Percentiles rank a stretch among this genome's conserved stretches.
Evolutionary conservation across 2,113 vertebrate genomes (phyloP).

Genomic region (Actenoides lindsayi): DNA sequence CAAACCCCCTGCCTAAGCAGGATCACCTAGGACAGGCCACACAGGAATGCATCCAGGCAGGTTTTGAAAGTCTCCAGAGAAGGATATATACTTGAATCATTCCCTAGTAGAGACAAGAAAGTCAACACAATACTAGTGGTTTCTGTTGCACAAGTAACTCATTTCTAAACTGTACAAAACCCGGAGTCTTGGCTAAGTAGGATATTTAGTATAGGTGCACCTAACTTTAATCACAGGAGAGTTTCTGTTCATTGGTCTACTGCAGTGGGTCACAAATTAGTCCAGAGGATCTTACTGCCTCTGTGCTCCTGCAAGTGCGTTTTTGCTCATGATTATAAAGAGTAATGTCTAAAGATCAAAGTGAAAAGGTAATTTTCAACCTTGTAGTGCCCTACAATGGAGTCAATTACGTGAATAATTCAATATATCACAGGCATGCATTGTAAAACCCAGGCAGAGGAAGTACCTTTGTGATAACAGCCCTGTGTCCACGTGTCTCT

Average conservation of each 20-base stretch:
- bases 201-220: not conserved
- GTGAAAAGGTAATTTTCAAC: conserved; percentile 36
- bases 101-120: not conserved
- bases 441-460: conserved; percentile 25
- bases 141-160: not conserved
- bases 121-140: not conserved
- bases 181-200: not conserved
- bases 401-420: conserved; percentile 29
- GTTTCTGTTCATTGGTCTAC: not conserved
- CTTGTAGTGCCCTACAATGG: conserved; percentile 14
- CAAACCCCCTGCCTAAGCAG: too few species aligned
- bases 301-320: not conserved
- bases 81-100: not conserved
- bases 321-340: not conserved
- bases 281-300: not conserved
- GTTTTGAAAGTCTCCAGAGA: too few species aligned
- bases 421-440: conserved; percentile 5
- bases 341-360: conserved; percentile 21
- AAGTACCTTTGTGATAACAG: conserved; percentile 36
- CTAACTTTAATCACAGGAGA: not conserved
- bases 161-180: not conserved
- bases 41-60: too few species aligned
- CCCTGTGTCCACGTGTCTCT: not conserved
- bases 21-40: too few species aligned
- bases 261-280: not conserved